Conservation (phyloP, 2,888 invertebrate species). For the Drosophila nigritarsus region DNA sequence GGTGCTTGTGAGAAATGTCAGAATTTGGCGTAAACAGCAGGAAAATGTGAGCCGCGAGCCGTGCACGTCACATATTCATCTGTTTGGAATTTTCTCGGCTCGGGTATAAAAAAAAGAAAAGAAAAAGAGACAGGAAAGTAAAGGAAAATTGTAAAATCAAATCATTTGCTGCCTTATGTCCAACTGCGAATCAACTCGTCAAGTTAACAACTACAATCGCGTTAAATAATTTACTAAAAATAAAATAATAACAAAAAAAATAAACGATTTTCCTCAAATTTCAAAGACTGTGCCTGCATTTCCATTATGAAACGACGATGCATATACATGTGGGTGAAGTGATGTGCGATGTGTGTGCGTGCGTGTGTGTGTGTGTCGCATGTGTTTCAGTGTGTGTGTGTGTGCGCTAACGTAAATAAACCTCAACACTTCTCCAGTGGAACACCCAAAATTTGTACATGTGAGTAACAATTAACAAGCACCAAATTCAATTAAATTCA, state of each 20-base stretch:
- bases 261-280: constrained; percentile 10
- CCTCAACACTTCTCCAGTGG: constrained; percentile 47
- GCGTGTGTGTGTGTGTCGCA: constrained; percentile 23
- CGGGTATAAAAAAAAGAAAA: constrained; percentile 42
- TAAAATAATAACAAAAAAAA: constrained; percentile 1
- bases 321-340: constrained; percentile 57
- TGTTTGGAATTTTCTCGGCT: constrained; percentile 78
- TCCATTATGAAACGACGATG: constrained; percentile 66
- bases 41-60: constrained; percentile 72
- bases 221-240: constrained; percentile 18
- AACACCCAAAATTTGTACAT: constrained; percentile 65
- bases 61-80: constrained; percentile 69
- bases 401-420: constrained; percentile 71
- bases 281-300: constrained; percentile 43
- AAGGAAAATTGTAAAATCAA: constrained; percentile 53
- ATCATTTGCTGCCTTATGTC: constrained; percentile 69
- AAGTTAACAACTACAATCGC: constrained; percentile 41
- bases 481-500: constrained; percentile 33
- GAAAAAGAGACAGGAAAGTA: constrained; percentile 16
- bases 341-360: constrained; percentile 24
- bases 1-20: constrained; percentile 67
- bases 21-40: constrained; percentile 77
- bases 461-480: constrained; percentile 50
- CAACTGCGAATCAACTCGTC: constrained; percentile 32
- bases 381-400: constrained; percentile 21